Evolutionary conservation across 2,888 invertebrate species (phyloP).

Genomic region (Drosophila engyochracea): DNA sequence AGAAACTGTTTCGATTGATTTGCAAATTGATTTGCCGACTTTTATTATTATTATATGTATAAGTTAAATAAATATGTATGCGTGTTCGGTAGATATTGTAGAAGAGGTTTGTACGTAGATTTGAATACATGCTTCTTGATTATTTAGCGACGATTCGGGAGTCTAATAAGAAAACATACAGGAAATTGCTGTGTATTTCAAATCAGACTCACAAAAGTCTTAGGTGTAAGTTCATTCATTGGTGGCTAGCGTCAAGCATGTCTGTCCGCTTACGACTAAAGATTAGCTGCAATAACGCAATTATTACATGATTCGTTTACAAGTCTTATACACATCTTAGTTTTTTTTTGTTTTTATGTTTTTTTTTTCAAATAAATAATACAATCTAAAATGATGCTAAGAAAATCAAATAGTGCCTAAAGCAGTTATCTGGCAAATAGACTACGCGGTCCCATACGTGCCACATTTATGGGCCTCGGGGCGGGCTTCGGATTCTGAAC

Average conservation of each 20-base stretch:
- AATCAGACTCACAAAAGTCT: constrained; percentile 85
- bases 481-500: constrained; percentile 53
- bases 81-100: constrained; percentile 19
- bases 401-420: constrained; percentile 9
- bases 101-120: constrained; percentile 47
- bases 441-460: constrained; percentile 82
- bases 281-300: constrained; percentile 54
- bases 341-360: not conserved
- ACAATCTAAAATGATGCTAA: constrained; percentile 71
- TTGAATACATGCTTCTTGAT: constrained; percentile 55
- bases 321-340: constrained; percentile 19
- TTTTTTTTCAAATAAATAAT: constrained; percentile 63
- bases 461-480: constrained; percentile 76
- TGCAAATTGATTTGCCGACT: constrained; percentile 10
- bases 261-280: constrained; percentile 44
- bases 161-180: constrained; percentile 83
- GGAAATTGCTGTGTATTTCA: constrained; percentile 69
- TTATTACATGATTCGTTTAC: constrained; percentile 45
- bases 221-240: constrained; percentile 44
- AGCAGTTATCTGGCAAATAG: constrained; percentile 64
- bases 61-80: constrained; percentile 42
- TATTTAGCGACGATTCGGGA: constrained; percentile 84
- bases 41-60: constrained; percentile 35
- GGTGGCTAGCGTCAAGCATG: constrained; percentile 58
- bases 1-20: constrained; percentile 5